These are phyloP conservation scores for Eueremaeus valkanovi DNA, from an alignment of 2,888 invertebrate species.

Conservation along the genomic window DNA sequence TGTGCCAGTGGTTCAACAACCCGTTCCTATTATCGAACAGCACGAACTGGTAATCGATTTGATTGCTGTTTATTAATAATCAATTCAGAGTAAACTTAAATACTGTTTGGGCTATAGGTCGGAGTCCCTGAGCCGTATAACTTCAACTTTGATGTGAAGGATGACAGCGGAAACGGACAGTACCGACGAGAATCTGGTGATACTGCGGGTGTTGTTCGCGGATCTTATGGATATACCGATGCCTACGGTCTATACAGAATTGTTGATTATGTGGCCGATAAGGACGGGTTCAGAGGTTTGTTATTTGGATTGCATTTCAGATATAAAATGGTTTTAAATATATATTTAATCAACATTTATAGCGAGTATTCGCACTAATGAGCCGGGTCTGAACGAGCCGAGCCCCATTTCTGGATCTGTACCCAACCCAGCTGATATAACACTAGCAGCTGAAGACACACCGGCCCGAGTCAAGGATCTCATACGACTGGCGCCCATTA, in stretches of 20 bases:
- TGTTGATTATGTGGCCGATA: conserved; percentile 47
- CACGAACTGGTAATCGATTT: conserved; percentile 13
- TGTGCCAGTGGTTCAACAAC: conserved; percentile 10
- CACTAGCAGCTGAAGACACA: conserved; percentile 37
- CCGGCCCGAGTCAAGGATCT: conserved; percentile 34
- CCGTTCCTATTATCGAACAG: conserved; percentile 16
- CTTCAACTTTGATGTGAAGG: conserved; percentile 47
- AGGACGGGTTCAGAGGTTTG: conserved; percentile 46
- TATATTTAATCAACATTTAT: neutral
- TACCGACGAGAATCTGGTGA: conserved; percentile 46
- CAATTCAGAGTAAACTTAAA: too few relatives aligned
- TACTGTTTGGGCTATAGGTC: conserved; percentile 17
- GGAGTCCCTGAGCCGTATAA: conserved; percentile 46
- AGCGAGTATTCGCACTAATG: conserved; percentile 46
- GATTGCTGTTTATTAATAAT: too few relatives aligned
- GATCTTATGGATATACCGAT: conserved; percentile 48
- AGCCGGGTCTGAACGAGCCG: conserved; percentile 45
- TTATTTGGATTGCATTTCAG: too few relatives aligned
- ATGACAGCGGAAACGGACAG: conserved; percentile 47
- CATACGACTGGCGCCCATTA: neutral
- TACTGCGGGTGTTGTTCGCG: conserved; percentile 45
- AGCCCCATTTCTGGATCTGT: conserved; percentile 42
- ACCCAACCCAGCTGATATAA: conserved; percentile 42
- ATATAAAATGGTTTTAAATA: neutral
- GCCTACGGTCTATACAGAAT: conserved; percentile 46